These are phyloP conservation scores for Epizoanthus fatuus DNA, from an alignment of 92 coral and sea anemone species.

Conservation along the genomic window DNA sequence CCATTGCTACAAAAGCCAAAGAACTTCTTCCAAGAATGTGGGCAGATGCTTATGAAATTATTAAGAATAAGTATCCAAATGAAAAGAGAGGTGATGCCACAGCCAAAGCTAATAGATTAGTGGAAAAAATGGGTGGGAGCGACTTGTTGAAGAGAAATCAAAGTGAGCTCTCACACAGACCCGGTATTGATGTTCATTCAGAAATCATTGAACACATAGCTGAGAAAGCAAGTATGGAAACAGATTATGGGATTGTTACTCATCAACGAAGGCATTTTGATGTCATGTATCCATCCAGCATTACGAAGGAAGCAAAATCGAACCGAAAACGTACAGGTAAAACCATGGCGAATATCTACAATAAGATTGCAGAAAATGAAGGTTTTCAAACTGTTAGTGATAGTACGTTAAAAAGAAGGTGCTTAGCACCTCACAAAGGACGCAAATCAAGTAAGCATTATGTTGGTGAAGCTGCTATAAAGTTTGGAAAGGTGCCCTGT, in stretches of 20 bases:
- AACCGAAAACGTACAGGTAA: not conserved
- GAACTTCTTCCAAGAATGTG: slow-evolving; percentile 12
- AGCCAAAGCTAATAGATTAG: slow-evolving; percentile 1
- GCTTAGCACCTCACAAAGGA: slow-evolving; percentile 6
- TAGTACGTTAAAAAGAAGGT: not conserved
- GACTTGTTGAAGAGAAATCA: not conserved
- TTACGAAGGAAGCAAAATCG: not conserved
- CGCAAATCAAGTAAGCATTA: not conserved
- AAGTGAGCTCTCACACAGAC: slow-evolving; percentile 2
- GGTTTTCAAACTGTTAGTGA: slow-evolving; percentile 11
- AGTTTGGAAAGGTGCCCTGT: slow-evolving; percentile 41
- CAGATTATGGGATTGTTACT: not conserved
- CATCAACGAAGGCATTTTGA: not conserved
- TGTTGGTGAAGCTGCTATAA: slow-evolving; percentile 14
- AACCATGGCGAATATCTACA: not conserved
- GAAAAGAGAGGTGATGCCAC: slow-evolving; percentile 3
- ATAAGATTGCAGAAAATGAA: not conserved
- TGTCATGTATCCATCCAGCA: not conserved
- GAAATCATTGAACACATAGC: not conserved
- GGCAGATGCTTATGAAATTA: slow-evolving; percentile 17
- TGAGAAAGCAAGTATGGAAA: not conserved
- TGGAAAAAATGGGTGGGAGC: not conserved
- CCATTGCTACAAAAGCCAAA: too few species aligned
- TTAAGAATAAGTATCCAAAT: slow-evolving; percentile 7
- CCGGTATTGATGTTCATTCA: not conserved